Percentiles rank a stretch among this genome's conserved stretches.
Conservation (phyloP, 2,888 invertebrate species). For the Crematogaster levior region DNA sequence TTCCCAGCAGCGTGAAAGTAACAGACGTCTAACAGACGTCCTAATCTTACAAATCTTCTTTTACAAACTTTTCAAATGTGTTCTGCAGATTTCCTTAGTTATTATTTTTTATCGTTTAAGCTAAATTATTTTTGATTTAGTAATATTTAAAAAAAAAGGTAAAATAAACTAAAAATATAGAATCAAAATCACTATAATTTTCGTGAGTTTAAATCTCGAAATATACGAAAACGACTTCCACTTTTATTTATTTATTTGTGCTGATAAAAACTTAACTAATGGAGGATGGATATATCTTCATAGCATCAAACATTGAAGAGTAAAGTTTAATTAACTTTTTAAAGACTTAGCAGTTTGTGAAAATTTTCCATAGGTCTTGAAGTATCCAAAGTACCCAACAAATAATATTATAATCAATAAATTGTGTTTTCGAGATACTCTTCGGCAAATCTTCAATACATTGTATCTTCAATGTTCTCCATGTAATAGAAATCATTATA, state of each 20-base stretch:
- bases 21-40: slow-evolving; percentile 39
- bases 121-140: not conserved
- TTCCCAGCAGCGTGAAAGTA: slow-evolving; percentile 47
- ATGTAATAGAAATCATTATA: not conserved
- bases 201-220: not conserved
- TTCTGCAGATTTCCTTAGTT: slow-evolving; percentile 10
- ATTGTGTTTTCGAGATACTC: not conserved
- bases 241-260: not conserved
- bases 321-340: not conserved
- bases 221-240: not conserved
- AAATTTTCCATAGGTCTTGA: not conserved
- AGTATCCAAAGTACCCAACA: not conserved
- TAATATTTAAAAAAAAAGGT: not conserved
- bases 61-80: not conserved
- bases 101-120: not conserved
- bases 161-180: not conserved
- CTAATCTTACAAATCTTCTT: slow-evolving; percentile 26
- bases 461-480: not conserved
- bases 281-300: not conserved
- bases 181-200: not conserved
- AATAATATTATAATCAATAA: not conserved
- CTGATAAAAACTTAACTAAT: not conserved
- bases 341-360: not conserved
- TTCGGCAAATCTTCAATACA: not conserved
- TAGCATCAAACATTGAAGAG: not conserved